Evolutionary conservation across 2,797 vertebrate genomes (phyloP), one percentile per base, ranked within the genome.

Genomic region (Bradypodion ventrale): DNA sequence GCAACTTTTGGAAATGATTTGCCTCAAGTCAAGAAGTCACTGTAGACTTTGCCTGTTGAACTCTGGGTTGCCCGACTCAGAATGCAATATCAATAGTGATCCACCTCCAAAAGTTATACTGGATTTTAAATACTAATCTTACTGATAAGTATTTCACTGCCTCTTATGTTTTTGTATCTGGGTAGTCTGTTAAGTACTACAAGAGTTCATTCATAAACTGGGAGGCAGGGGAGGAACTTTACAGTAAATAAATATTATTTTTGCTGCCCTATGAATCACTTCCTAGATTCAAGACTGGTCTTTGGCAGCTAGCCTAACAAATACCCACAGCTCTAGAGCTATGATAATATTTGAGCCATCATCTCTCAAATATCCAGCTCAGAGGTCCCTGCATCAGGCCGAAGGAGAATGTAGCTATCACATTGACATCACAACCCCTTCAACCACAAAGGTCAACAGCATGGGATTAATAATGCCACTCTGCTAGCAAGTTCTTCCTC

Each of bases 181-280:
- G 37, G 75, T 40, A 35, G 46, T 46, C 60, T 85, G 32, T 25
- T 42, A 84, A 52, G n/a, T 49, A 27, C 72, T 70, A 40, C 46
- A 37, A 59, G 70, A 80, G 25, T 49, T 59, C 65, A 46, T 81
- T 76, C 79, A 76, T 42, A 27, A 75, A n/a, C 37, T 80, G 8
- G 63, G 66, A 85, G 73, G 68, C 44, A 59, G 78, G 42, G 52
- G 21, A 69, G 63, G 37, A 23, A 7, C 49, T 75, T 46, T 75
- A n/a, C 65, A 81, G 69, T 60, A 85, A 80, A 85, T 70, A 80
- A 81, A 85, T 76, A 69, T 85, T 81, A 81, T 62, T 27, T 75
- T 85, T 79, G 78, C 63, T 81, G 84, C 49, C 74, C 78, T 62
- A 68, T 76, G 73, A 85, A 81, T 85, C 78, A 81, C 73, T 80